phyloP scores from a whole-genome alignment of 1,140 invertebrate species.

The Mycetomoellerius zeteki region DNA sequence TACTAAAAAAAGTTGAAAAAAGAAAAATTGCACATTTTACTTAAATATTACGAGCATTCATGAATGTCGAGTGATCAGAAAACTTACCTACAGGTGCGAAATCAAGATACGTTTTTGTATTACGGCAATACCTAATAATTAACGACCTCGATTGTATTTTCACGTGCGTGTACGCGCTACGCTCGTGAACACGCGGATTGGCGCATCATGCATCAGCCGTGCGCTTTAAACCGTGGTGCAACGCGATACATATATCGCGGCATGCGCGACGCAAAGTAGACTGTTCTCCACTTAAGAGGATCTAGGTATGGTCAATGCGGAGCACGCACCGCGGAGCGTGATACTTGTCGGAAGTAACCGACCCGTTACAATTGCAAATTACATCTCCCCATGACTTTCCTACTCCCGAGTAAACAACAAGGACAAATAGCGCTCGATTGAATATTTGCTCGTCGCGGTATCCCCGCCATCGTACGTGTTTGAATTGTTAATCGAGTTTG shows the following conservation, averaged over 20 bases:
- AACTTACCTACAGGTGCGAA: neutral
- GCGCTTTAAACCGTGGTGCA: slow-evolving; percentile 24
- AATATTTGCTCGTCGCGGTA: slow-evolving; percentile 41
- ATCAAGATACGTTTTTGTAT: neutral
- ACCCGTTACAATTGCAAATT: slow-evolving; percentile 59
- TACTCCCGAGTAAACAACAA: slow-evolving; percentile 37
- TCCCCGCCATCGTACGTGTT: slow-evolving; percentile 19
- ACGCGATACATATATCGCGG: neutral
- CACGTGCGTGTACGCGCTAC: neutral
- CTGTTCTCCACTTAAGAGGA: slow-evolving; percentile 38
- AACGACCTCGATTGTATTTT: slow-evolving; percentile 31
- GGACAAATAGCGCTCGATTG: slow-evolving; percentile 36
- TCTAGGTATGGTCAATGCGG: slow-evolving; percentile 37
- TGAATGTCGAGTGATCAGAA: neutral
- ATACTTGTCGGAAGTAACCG: slow-evolving; percentile 55
- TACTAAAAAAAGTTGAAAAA: neutral
- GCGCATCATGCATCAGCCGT: neutral
- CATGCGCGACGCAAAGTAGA: slow-evolving; percentile 2
- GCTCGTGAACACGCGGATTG: neutral
- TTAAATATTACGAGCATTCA: neutral
- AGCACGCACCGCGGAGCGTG: slow-evolving; percentile 42
- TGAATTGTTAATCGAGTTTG: slow-evolving; percentile 52
- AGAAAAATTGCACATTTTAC: neutral
- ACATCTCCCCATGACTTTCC: slow-evolving; percentile 22
- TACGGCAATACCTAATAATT: neutral